Evolutionary conservation across 2,113 vertebrate genomes (phyloP), one percentile per base, ranked within the genome.

Genomic region (Hippolais icterina): DNA sequence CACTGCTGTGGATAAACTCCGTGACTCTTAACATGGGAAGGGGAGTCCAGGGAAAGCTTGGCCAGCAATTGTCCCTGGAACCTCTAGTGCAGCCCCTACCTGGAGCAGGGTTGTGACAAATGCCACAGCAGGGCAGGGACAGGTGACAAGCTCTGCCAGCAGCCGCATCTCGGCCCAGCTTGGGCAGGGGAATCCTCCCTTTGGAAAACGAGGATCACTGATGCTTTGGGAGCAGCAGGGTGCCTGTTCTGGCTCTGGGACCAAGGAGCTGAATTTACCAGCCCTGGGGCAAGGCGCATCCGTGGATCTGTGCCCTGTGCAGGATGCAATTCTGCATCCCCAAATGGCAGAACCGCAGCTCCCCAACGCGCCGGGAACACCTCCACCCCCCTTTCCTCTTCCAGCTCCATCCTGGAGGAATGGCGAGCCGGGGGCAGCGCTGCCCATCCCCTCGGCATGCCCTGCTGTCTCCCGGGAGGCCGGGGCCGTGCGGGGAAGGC

Each of bases 401-500:
- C 28, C 5, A 6, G 41, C 75, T 50, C 6, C 29, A 19, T 57
- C 53, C 90, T 18, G 5, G 12, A 29, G 65, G 35, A 49, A 6
- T 1, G 10, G 19, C 10, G 17, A 63, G 72, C 93, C 52, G 50
- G 42, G 83, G 89, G 93, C 80, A 91, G 95, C 18, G 10, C 86
- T 42, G 27, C 27, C 80, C 56, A 3, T 11, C 2, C 74, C 95
- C 89, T 54, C 19, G 4, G 29, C 15, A 2, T 21, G 35, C 28
- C 11, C 4, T 29, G 95, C 93, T 87, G 87, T 56, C 68, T 42
- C 88, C 89, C 33, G 2, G 95, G 97, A 97, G 96, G 81, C 24
- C 4, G 4, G 15, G 91, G 94, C 97, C 96, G 97, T 98, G 97
- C 41, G 1, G 96, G 88, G 96, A 96, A 97, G 97, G 97, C 35